Evolutionary conservation across 2,113 vertebrate species (phyloP), one percentile per base, ranked within the genome.

Genomic region (Brevimyrus niger): DNA sequence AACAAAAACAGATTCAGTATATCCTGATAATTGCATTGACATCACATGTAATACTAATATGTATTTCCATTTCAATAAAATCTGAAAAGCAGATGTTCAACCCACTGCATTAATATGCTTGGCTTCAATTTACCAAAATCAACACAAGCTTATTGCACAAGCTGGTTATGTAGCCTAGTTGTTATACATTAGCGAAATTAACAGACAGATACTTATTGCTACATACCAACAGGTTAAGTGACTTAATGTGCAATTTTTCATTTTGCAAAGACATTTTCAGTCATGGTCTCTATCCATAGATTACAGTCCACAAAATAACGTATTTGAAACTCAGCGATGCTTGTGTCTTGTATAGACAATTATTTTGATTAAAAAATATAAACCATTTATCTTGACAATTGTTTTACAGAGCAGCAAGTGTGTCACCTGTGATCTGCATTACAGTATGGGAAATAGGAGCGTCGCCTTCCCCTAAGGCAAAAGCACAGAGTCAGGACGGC

Each of bases 401-500:
- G 69, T 82, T 88, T 51, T 42, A 17, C 21, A 73, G 89, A 92
- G 90, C 91, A 91, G 94, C 95, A 95, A 95, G 95, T 95, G 94
- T 93, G 90, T 93, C 95, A 95, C 95, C 94, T 95, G 95, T 95
- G 93, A 93, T 92, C 91, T 90, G 89, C 84, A 44, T 48, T 21
- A 69, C 50, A 85, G 9, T 88, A 76, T 69, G 61, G 47, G 47
- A 27, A 84, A 55, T 31, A 84, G 50, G 31, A 69, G 3, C 58
- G n/a, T 51, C 58, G 65, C 50, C 27, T 58, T 38, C 13, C 86
- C 31, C n/a, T 46, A 55, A 48, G n/a, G 9, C 90, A 1, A 87
- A 0, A 87, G 0, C 86, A 21, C 86, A 11, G 90, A 19, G 23
- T n/a, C 38, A 2, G 42, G 23, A 23, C 13, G 53, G 47, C 27